Base-by-base conservation (phyloP, 1,140 invertebrate genomes). In the Amyelois transitella region DNA sequence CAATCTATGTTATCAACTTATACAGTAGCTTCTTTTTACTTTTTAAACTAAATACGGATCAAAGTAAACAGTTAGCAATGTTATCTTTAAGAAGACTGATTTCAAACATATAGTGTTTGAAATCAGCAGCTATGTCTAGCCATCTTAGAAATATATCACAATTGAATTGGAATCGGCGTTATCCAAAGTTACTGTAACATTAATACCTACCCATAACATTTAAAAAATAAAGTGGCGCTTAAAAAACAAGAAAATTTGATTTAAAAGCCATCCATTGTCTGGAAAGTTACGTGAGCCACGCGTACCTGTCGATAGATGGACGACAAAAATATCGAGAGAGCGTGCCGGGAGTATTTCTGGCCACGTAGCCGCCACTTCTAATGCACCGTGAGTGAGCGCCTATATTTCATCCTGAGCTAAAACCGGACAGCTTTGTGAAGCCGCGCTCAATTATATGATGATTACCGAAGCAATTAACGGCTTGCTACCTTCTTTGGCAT, bases 281-380 rank as follows among this genome's bases (percentile, higher is more conserved):
- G 28, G 21, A 61, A 58, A 22, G 43, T 48, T 60, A 55, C 57
- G 55, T 53, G 3, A 25, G 48, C 58, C 54, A 60, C 57, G 55
- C 54, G 62, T 69, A 76, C 67, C 70, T 76, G 73, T 67, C 73
- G 71, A 75, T 72, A 55, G 62, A 67, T 48, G 53, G 18, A 28
- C 53, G 61, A 64, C 63, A 63, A 67, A 78, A 78, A 78, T 78
- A 78, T 38, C 64, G n/a, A 51, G 45, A 58, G 58, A 54, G 69
- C 52, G 38, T 52, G 51, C 54, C 38, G 48, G 6, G 60, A 43
- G 62, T 75, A 75, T 73, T 73, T 73, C 62, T 62, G 64, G 62
- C n/a, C 58, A 28, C 28, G 22, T 62, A 56, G 19, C 44, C 43
- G 44, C 45, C 43, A 43, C 45, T 52, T 32, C 56, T 53, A 51